phyloP scores from a whole-genome alignment of 2,113 vertebrate species.

The Arizona elegans region DNA sequence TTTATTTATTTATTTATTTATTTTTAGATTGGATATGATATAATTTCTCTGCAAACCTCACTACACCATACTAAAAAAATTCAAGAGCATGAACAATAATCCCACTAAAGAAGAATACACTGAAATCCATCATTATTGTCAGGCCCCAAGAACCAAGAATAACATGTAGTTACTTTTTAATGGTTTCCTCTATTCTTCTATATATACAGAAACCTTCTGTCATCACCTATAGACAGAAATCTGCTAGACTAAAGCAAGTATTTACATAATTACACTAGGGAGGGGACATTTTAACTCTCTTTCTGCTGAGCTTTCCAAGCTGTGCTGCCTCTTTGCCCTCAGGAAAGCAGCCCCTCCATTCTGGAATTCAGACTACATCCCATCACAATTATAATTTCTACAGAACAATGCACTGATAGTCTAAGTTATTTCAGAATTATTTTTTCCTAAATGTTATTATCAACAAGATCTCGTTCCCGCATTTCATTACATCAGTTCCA shows the following conservation, averaged over 20 bases:
- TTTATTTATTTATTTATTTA: not conserved
- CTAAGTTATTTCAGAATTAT: not conserved
- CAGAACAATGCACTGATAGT: not conserved
- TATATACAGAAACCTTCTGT: not conserved
- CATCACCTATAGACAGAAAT: not conserved
- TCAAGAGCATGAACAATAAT: not conserved
- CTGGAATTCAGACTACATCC: not conserved
- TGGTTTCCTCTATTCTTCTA: not conserved
- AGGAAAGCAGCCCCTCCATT: no score
- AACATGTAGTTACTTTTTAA: not conserved
- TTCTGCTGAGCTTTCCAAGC: not conserved
- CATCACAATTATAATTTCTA: not conserved
- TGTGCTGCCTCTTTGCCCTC: not conserved
- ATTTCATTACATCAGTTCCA: not conserved
- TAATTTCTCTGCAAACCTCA: not conserved
- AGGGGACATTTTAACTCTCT: not conserved
- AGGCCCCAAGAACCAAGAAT: not conserved
- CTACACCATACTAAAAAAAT: not conserved
- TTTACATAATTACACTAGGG: not conserved
- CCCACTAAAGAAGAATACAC: not conserved
- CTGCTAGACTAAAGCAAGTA: not conserved
- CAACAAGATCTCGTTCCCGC: not conserved
- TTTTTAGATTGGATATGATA: not conserved
- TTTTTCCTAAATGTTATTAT: not conserved
- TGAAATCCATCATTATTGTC: not conserved